These are phyloP conservation scores for Ovis canadensis DNA, from an alignment of 2,113 vertebrate species.

Conservation along the genomic window DNA sequence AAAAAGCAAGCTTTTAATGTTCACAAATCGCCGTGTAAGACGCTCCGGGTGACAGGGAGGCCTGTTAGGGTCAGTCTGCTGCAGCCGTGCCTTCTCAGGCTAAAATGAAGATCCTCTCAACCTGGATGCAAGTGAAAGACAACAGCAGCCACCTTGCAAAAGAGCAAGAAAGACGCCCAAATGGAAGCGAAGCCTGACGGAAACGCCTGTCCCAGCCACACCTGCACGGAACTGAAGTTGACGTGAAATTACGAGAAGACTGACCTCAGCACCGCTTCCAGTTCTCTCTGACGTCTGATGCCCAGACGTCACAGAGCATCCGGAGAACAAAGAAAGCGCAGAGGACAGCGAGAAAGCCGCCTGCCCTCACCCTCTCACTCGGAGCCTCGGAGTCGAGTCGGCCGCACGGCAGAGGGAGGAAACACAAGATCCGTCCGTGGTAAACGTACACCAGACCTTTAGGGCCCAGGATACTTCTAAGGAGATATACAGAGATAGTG, in stretches of 20 bases:
- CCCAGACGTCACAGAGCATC: not conserved
- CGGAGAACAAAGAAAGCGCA: not conserved
- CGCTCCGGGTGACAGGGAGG: no score
- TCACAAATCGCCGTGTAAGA: not conserved
- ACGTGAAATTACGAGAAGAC: constrained; percentile 10
- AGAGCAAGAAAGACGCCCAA: not conserved
- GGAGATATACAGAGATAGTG: fast-evolving
- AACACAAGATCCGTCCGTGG: not conserved
- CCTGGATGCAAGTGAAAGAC: not conserved
- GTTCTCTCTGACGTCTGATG: constrained; percentile 46
- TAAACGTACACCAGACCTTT: not conserved
- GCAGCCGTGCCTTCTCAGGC: not conserved
- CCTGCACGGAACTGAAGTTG: constrained; percentile 45
- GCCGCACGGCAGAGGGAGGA: not conserved
- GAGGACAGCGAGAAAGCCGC: not conserved
- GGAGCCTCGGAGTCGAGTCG: not conserved
- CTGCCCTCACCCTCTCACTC: not conserved
- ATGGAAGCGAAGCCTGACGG: not conserved
- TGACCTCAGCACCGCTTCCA: not conserved
- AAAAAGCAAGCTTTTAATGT: not conserved
- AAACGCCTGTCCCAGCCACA: not conserved
- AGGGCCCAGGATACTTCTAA: not conserved
- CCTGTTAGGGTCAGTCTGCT: fast-evolving
- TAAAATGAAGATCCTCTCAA: not conserved
- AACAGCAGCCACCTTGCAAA: not conserved